Conservation (phyloP, 37 sponge, comb jelly and placozoan genomes). For the Crambe crambe region DNA sequence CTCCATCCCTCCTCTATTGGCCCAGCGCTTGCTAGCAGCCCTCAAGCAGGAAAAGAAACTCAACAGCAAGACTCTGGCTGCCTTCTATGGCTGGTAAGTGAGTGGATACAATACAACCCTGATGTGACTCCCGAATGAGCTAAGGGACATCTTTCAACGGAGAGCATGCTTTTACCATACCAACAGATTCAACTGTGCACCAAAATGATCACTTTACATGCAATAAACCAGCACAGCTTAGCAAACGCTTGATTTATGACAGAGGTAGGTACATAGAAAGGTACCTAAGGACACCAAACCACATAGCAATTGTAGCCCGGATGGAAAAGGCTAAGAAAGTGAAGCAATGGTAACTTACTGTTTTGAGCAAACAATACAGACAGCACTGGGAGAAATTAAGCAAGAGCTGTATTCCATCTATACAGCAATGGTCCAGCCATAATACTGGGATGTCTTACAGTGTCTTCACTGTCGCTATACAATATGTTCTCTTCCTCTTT, state of each 20-base stretch:
- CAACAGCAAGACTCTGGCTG: constrained; percentile 41
- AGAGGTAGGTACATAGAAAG: constrained; percentile 17
- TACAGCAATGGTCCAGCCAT: no score
- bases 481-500: no score
- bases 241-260: constrained; percentile 8
- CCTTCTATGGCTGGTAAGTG: constrained; percentile 62
- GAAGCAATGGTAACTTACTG: not conserved
- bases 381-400: not conserved
- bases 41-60: constrained; percentile 42
- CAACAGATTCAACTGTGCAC: not conserved
- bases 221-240: constrained; percentile 30
- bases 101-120: no score
- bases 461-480: no score
- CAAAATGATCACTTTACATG: not conserved
- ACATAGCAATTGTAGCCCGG: constrained; percentile 31
- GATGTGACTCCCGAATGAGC: no score
- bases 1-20: constrained; percentile 39
- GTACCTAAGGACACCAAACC: not conserved
- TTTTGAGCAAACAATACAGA: constrained; percentile 8
- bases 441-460: no score
- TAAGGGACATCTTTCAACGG: constrained; percentile 46
- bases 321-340: constrained; percentile 18
- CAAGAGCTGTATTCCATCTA: no score
- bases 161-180: constrained; percentile 18
- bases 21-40: constrained; percentile 31